Evolutionary conservation across 2,888 invertebrate species (phyloP).

Genomic region (Salticus scenicus): DNA sequence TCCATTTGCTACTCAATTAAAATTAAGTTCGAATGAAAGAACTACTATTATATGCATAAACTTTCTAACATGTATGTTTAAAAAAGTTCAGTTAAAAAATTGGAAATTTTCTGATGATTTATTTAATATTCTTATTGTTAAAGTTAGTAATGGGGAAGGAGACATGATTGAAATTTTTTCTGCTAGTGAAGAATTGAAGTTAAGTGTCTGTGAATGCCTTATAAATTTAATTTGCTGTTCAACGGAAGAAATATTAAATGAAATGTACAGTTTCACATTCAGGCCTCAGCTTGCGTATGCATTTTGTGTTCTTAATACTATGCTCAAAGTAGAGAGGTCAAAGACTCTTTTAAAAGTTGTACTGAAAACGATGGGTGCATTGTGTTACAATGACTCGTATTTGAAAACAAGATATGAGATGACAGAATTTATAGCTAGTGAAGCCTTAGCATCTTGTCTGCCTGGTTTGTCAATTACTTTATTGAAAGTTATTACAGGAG

Average conservation of each 20-base stretch:
- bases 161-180: not conserved
- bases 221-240: conserved; percentile 13
- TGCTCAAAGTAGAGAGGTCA: conserved; percentile 35
- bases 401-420: not conserved
- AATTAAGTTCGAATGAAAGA: conserved; percentile 8
- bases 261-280: conserved; percentile 31
- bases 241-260: conserved; percentile 23
- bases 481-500: conserved; percentile 32
- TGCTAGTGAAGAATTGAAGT: conserved; percentile 48
- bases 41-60: conserved; percentile 23
- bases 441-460: conserved; percentile 17
- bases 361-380: conserved; percentile 29
- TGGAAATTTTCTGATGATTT: conserved; percentile 5
- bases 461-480: conserved; percentile 39
- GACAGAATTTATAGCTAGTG: conserved; percentile 23
- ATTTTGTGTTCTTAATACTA: conserved; percentile 8
- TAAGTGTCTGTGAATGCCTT: conserved; percentile 14
- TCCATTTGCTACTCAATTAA: conserved; percentile 10
- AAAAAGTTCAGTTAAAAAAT: not conserved
- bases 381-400: conserved; percentile 16
- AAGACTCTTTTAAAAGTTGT: conserved; percentile 26
- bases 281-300: conserved; percentile 31
- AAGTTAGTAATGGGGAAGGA: not conserved
- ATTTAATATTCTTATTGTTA: not conserved
- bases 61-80: conserved; percentile 25